Evolutionary conservation across 2,888 invertebrate genomes (phyloP), one percentile per base, ranked within the genome.

Genomic region (Drosophila ezoana): DNA sequence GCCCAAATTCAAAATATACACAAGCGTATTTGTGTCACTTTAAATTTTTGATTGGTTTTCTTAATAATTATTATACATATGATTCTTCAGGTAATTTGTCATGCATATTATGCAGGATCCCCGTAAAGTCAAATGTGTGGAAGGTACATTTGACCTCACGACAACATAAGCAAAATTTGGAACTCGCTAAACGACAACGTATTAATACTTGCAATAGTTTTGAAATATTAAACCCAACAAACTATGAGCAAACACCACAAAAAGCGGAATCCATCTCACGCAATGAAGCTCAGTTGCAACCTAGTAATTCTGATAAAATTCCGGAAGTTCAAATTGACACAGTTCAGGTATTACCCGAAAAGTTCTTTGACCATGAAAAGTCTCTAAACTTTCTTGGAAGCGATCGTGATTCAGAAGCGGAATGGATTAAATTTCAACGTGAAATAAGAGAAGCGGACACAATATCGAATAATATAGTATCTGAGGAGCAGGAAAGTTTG

Each of bases 351-450:
- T 93, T 97, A 72, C 97, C 97, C 8, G 97, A 97, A 92, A 97
- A 97, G 67, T 97, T 97, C 91, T 97, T 97, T 92, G 97, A 97
- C 93, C 96, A 97, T 93, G 96, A 97, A 1, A 97, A 96, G 93
- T 95, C 95, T 90, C 93, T 8, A 97, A 73, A 96, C 98, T 91
- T 97, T 20, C 3, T 98, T 91, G 98, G 97, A 90, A 97, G 20
- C 1, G 69, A 96, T 93, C 96, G 98, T 93, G 97, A 98, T 4
- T 94, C 96, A 75, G 98, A 98, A 91, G 98, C 97, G 90, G 98
- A 99, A 93, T 98, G 98, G 98, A 97, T 97, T 78, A 95, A 95
- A 83, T 99, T 98, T 92, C 96, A 97, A 91, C 96, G 95, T 88
- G 97, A 96, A 93, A 98, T 99, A 81, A 97, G 95, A 91, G 96